These are phyloP conservation scores for Agriopis aurantiaria DNA, from an alignment of 2,888 invertebrate genomes.

Conservation along the genomic window DNA sequence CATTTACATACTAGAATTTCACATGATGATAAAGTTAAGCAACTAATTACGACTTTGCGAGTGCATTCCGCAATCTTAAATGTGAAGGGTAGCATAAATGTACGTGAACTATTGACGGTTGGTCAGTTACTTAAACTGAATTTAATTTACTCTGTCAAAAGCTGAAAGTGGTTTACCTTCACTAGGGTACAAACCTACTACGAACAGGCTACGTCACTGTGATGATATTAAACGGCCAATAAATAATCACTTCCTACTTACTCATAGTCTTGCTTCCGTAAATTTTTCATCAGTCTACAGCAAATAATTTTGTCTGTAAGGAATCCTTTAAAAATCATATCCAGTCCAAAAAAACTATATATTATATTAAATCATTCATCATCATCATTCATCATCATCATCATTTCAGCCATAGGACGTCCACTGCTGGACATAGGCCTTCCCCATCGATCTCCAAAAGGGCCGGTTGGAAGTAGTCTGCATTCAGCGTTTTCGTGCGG, in stretches of 20 bases:
- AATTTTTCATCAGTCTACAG: slow-evolving; percentile 4
- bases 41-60: slow-evolving; percentile 15
- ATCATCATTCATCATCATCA: too few species aligned
- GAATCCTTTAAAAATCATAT: not conserved
- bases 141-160: slow-evolving; percentile 17
- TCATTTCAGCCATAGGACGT: too few species aligned
- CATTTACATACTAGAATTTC: slow-evolving; percentile 17
- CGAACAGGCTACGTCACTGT: slow-evolving; percentile 15
- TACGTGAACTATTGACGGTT: slow-evolving; percentile 24
- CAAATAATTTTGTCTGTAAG: not conserved
- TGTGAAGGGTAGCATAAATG: slow-evolving; percentile 22
- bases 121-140: slow-evolving; percentile 4
- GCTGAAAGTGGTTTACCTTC: slow-evolving; percentile 37
- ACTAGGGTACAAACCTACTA: not conserved
- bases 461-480: too few species aligned
- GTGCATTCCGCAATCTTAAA: slow-evolving; percentile 24
- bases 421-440: too few species aligned
- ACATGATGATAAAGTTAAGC: slow-evolving; percentile 14
- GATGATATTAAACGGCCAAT: slow-evolving; percentile 21
- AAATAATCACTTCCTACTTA: slow-evolving; percentile 30
- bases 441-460: too few species aligned
- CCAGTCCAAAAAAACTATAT: too few species aligned
- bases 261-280: slow-evolving; percentile 23
- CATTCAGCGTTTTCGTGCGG: too few species aligned
- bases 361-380: too few species aligned